A percentile compares a stretch with the other conserved stretches of the same genome.
phyloP scores from a whole-genome alignment of 2,113 vertebrate genomes.

The Xyliphius kryptos region DNA sequence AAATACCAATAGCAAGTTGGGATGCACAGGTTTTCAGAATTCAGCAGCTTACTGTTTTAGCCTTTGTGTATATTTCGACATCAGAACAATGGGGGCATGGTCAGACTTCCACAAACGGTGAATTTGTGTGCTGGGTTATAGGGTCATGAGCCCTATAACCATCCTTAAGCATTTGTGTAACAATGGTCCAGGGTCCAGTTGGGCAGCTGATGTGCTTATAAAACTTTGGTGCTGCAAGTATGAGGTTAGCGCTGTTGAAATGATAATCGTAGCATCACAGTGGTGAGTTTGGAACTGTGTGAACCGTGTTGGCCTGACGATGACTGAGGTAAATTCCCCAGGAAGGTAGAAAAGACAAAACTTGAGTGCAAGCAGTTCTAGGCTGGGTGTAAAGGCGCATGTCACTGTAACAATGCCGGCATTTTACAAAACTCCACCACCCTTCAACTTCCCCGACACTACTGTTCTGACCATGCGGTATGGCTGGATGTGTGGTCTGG shows the following conservation, averaged over 20 bases:
- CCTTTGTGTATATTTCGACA: too few relatives aligned
- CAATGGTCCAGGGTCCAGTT: too few relatives aligned
- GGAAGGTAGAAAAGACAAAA: not conserved
- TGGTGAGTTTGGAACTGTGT: not conserved
- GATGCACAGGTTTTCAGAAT: too few relatives aligned
- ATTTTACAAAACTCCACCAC: not conserved
- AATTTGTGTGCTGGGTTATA: too few relatives aligned
- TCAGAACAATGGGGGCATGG: too few relatives aligned
- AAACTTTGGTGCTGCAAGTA: not conserved
- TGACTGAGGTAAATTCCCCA: not conserved
- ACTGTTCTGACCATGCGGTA: not conserved
- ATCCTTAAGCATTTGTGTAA: too few relatives aligned
- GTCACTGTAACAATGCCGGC: not conserved
- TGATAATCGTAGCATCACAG: not conserved
- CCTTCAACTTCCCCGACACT: not conserved
- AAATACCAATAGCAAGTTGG: too few relatives aligned
- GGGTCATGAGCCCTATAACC: too few relatives aligned
- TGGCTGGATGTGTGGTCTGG: not conserved
- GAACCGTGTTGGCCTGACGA: not conserved
- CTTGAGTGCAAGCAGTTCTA: not conserved
- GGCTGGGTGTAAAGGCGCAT: not conserved
- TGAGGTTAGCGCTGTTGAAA: not conserved
- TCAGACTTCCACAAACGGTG: too few relatives aligned
- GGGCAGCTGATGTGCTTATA: too few relatives aligned
- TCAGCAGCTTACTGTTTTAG: too few relatives aligned